Evolutionary conservation across 2,113 vertebrate species (phyloP), one percentile per base, ranked within the genome.

Genomic region (Caretta caretta): DNA sequence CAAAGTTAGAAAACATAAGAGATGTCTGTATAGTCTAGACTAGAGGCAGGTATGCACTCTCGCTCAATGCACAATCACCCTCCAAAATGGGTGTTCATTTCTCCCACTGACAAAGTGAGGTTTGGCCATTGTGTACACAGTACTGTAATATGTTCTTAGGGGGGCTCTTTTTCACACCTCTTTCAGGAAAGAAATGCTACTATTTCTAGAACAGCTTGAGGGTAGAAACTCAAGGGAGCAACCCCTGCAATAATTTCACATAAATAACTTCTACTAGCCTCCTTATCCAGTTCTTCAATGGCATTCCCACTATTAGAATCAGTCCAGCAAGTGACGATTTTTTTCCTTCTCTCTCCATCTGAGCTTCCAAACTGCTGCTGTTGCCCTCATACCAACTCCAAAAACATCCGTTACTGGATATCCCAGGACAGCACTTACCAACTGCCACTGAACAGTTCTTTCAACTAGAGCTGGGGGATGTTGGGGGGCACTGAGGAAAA

Each of bases 1-100:
- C 27, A 95, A 97, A 97, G 87, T 96, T 48, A 96, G 93, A 94
- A 97, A 97, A 96, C 50, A 82, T 93, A 98, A 97, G 89, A 95
- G 93, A 96, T 93, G 91, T 59, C 76, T 94, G 86, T 91, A 94
- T 96, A 95, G 97, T 93, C 78, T 76, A n/a, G 46, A 93, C 78
- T 79, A 35, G n/a, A 93, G 89, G 90, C 78, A 87, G 83, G 48
- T 92, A 96, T 85, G 29, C 48, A 90, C 72, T 78, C 72, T 83
- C 91, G 93, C 79, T 93, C 84, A 80, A 86, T 38, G 56, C 3
- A 96, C 86, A 91, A 93, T 92, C 42, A 91, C 88, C 94, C 96
- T 38, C 78, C 46, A 86, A 96, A 95, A 94, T 46, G 65, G 80
- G 80, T 92, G 59, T 92, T 48, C 69, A 27, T 81, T 93, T 97